Evolutionary conservation across 1,140 invertebrate genomes (phyloP).

Genomic region (Scylla paramamosain): DNA sequence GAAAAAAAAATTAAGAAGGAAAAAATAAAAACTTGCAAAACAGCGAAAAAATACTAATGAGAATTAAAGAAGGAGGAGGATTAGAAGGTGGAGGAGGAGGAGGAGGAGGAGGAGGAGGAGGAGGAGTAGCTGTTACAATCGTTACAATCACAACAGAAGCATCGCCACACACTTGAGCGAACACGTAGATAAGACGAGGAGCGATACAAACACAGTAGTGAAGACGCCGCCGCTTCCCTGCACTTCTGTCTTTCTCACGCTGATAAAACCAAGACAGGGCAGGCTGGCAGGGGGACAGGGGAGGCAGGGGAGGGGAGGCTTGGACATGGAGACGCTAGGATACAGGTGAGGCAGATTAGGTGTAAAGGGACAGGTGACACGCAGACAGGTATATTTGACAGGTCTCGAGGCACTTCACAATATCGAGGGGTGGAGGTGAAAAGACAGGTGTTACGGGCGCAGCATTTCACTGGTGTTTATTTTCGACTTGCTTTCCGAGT

Average conservation of each 20-base stretch:
- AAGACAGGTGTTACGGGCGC: too few species aligned
- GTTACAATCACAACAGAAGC: neutral
- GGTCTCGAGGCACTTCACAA: too few species aligned
- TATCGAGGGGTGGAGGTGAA: too few species aligned
- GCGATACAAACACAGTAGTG: neutral
- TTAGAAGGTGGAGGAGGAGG: neutral
- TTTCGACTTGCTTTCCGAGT: too few species aligned
- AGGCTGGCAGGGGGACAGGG: neutral
- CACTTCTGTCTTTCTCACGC: neutral
- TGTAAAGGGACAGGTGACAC: neutral
- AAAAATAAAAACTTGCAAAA: neutral
- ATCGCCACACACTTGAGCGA: neutral
- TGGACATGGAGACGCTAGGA: neutral
- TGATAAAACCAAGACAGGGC: neutral
- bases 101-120: neutral
- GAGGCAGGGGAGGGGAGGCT: neutral
- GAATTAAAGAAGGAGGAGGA: neutral
- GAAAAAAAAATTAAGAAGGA: neutral
- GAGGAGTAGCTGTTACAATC: neutral
- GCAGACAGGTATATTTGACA: neutral
- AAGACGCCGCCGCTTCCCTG: neutral
- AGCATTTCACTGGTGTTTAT: too few species aligned
- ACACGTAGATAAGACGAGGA: neutral
- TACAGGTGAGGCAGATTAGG: too few species aligned
- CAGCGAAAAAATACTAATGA: neutral